These are phyloP conservation scores for Euwallacea similis DNA, from an alignment of 1,140 invertebrate species.

Conservation along the genomic window DNA sequence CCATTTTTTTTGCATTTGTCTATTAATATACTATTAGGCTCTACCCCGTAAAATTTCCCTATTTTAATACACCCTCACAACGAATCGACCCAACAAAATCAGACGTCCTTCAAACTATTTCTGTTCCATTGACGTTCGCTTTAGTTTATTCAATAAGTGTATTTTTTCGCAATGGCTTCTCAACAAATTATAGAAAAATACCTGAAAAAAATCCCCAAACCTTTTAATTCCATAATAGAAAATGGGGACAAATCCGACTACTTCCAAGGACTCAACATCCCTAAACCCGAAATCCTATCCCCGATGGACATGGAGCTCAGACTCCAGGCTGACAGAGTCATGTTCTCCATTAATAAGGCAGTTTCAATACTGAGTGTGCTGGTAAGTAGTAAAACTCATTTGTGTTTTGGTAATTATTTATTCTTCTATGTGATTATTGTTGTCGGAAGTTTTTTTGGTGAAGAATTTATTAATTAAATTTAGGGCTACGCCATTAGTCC, in stretches of 20 bases:
- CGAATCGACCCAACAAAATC: too few relatives aligned
- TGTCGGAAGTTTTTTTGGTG: constrained; percentile 3
- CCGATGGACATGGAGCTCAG: constrained; percentile 40
- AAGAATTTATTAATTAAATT: constrained; percentile 40
- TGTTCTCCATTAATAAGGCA: constrained; percentile 38
- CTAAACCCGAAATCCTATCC: constrained; percentile 24
- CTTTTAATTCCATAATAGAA: constrained; percentile 32
- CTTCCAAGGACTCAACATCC: constrained; percentile 26
- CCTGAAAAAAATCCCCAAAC: constrained; percentile 20
- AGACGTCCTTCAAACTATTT: too few relatives aligned
- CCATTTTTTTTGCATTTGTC: too few relatives aligned
- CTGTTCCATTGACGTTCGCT: too few relatives aligned
- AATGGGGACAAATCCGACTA: constrained; percentile 26
- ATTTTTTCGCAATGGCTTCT: neutral
- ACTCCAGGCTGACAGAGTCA: constrained; percentile 41
- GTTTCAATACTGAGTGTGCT: constrained; percentile 37
- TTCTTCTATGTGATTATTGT: constrained; percentile 6
- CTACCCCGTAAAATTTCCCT: too few relatives aligned
- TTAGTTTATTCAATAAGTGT: neutral
- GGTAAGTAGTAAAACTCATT: constrained; percentile 32
- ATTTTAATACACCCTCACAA: too few relatives aligned
- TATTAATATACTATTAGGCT: too few relatives aligned
- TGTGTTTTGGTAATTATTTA: neutral
- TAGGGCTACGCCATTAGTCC: constrained; percentile 82
- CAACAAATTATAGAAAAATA: neutral